phyloP scores from a whole-genome alignment of 2,797 vertebrate genomes.

The Pangasius djambal region DNA sequence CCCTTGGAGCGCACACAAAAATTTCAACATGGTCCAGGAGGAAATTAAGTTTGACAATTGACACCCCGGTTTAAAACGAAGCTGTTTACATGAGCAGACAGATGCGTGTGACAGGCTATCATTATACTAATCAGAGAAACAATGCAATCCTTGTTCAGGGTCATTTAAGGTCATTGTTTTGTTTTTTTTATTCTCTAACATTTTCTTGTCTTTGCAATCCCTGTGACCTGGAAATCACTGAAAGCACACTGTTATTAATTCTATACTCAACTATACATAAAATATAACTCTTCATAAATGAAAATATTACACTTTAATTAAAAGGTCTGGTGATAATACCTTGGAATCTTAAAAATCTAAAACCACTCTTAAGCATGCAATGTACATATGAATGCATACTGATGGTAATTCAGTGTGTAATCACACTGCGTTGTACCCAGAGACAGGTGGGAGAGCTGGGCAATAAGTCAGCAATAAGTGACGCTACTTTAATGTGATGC shows the following conservation, averaged over 20 bases:
- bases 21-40: not conserved
- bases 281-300: not conserved
- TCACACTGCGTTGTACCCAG: no score
- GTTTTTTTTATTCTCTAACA: not conserved
- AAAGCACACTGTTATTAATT: not conserved
- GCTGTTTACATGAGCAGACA: not conserved
- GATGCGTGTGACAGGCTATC: not conserved
- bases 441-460: not conserved
- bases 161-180: not conserved
- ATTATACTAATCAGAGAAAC: not conserved
- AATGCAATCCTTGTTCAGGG: not conserved
- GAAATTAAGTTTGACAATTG: not conserved
- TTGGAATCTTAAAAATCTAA: not conserved
- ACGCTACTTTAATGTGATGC: not conserved
- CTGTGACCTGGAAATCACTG: not conserved
- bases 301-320: not conserved
- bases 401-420: not conserved
- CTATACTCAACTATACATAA: not conserved
- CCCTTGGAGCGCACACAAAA: not conserved
- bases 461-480: no score
- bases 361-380: not conserved
- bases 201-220: not conserved
- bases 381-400: not conserved
- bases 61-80: not conserved
- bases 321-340: not conserved